Base-by-base conservation (phyloP, 2,797 vertebrate genomes). In the Typhlichthys subterraneus region DNA sequence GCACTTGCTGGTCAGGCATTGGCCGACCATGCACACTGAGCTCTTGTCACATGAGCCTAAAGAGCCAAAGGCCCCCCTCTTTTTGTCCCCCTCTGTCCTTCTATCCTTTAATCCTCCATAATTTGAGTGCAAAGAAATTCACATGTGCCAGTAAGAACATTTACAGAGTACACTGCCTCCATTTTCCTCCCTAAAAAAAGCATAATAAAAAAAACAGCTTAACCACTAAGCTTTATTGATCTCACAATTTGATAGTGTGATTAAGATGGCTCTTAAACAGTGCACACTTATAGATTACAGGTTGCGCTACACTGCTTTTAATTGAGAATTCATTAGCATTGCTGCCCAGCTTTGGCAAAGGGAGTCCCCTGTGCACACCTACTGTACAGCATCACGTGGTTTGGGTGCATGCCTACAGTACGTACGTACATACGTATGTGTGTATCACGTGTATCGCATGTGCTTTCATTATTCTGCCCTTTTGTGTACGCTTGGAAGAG, bases 71-170 rank as follows among this genome's bases (percentile, higher is more conserved):
- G 50, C 13, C 77, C 72, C 70, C 78, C 75, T 42, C 67, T 29
- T 59, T 69, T 70, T 69, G 66, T 72, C 73, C 77, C 71, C 59
- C 38, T 64, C 70, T 51, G 65, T 58, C 15, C 56, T 53, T 54
- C 58, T 86, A 85, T 84, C 85, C 88, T 84, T 89, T 97, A 97
- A 97, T 97, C 96, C 94, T 92, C 86, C 93, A 96, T 96, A 94
- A 97, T 95, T 94, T 95, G 92, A 95, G 91, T 86, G 93, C 94
- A 95, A 93, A 94, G 92, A 95, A 94, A 94, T 94, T 95, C 93
- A 94, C 94, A 94, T 94, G 94, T 94, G 91, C 93, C 93, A 81
- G 89, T 93, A 94, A 94, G 93, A 95, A 94, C 92, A 92, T 94
- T 95, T 92, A 88, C 81, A 23, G 70, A 94, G 93, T 85, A 94